Percentiles rank a stretch among this genome's conserved stretches.
Conservation (phyloP, 2,797 vertebrate species). For the Pseudochaenichthys georgianus region DNA sequence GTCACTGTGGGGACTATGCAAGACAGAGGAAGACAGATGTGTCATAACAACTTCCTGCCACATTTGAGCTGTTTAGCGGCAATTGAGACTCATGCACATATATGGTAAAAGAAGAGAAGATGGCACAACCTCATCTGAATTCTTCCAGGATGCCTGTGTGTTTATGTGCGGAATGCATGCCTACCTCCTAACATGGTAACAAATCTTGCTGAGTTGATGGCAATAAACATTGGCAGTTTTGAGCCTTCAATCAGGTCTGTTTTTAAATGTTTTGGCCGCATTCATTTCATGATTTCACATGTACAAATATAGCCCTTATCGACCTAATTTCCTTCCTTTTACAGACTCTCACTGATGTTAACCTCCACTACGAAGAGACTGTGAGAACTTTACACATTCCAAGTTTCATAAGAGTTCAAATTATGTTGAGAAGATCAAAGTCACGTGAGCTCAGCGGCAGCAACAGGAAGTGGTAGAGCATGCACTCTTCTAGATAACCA, state of each 20-base stretch:
- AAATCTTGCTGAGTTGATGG: conserved; percentile 16
- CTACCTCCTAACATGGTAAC: conserved; percentile 39
- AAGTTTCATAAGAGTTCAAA: background rate
- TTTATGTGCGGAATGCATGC: conserved; percentile 36
- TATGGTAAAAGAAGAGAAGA: conserved; percentile 82
- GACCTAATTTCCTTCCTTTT: background rate
- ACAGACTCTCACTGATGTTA: background rate
- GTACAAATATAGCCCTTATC: background rate
- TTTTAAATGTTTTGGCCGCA: conserved; percentile 34
- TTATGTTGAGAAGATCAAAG: conserved; percentile 26
- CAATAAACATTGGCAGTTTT: conserved; percentile 6
- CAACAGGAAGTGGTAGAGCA: conserved; percentile 67
- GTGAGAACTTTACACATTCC: conserved; percentile 11
- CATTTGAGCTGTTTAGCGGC: conserved; percentile 45
- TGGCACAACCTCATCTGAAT: conserved; percentile 65
- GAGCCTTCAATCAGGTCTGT: conserved; percentile 17
- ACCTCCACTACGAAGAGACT: background rate
- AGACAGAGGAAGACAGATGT: conserved; percentile 74
- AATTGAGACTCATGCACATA: conserved; percentile 78
- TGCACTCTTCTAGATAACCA: conserved; percentile 40
- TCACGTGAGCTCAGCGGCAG: background rate
- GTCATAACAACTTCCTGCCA: conserved; percentile 82
- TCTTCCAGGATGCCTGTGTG: conserved; percentile 37
- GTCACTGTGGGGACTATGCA: conserved; percentile 9
- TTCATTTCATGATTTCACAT: conserved; percentile 16